A percentile compares a stretch with the other conserved stretches of the same genome.
Evolutionary conservation across 2,888 invertebrate genomes (phyloP).

Genomic region (Cactoblastis cactorum): DNA sequence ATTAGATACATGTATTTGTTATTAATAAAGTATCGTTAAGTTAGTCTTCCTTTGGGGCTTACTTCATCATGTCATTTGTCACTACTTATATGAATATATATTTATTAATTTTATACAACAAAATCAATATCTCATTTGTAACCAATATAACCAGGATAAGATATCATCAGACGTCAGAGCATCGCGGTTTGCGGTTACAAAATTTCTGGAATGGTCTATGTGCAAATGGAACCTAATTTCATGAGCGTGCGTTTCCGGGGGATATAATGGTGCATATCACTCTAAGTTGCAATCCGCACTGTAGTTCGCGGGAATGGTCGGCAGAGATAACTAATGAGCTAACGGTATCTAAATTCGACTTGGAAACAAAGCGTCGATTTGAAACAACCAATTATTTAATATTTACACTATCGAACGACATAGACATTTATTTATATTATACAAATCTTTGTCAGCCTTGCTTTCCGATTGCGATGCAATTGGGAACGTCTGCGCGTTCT

Average conservation of each 20-base stretch:
- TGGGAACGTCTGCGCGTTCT: background rate
- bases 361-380: constrained; percentile 44
- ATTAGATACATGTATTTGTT: too few species aligned
- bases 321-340: constrained; percentile 24
- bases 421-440: constrained; percentile 33
- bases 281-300: constrained; percentile 23
- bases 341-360: constrained; percentile 42
- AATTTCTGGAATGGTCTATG: constrained; percentile 9
- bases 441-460: constrained; percentile 52
- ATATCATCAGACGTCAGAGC: background rate
- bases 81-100: too few species aligned
- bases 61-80: too few species aligned
- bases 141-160: background rate
- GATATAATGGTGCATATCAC: constrained; percentile 26
- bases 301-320: constrained; percentile 18
- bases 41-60: too few species aligned
- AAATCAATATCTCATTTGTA: background rate
- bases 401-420: constrained; percentile 46
- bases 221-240: constrained; percentile 19
- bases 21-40: too few species aligned
- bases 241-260: constrained; percentile 20
- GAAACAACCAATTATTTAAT: constrained; percentile 38
- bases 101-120: too few species aligned
- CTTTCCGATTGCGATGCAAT: constrained; percentile 28
- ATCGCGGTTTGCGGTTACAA: background rate